Base-by-base conservation (phyloP, 1,140 invertebrate species). In the Plutomurus gul region DNA sequence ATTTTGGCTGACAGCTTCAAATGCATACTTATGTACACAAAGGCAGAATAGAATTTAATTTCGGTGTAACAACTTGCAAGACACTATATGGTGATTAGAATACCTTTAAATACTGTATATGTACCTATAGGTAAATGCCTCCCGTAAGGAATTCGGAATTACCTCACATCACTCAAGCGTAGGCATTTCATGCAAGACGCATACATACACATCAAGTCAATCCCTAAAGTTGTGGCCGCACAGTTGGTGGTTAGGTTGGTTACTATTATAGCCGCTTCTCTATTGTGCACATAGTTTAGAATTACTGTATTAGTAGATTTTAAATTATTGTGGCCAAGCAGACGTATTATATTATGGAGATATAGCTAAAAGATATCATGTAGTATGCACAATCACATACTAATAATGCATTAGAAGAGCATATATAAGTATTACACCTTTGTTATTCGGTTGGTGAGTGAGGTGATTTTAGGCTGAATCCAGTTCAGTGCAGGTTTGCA, bases 231-330 rank as follows among this genome's bases (percentile, higher is more conserved):
- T 25, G 56, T 30, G 7, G 30, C 25, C 30, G 30, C 25, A 65
- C 56, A 65, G 25, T 30, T 65, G 36, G 56, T 65, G 56, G 56
- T 65, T 65, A n/a, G 56, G 56, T 65, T 65, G 27, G 46, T n/a
- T 49, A 7, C 6, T 49, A 7, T 6, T 47, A 8, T 47, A n/a
- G n/a, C n/a, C n/a, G 46, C 20, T 49, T n/a, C 27, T 30, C 56
- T 65, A 30, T 13, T 65, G 56, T n/a, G 27, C n/a, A n/a, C n/a
- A 27, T 65, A 30, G 27, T 65, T 65, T n/a, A n/a, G n/a, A n/a
- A 65, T 20, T 49, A 49, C 56, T 65, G 27, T 27, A 65, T 65
- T 65, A 33, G 10, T 65, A 33, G 10, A 6, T 30, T 30, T 56
- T 27, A n/a, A n/a, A n/a, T 11, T 10, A 11, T 33, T 65, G 10